Conservation (phyloP, 2,888 invertebrate genomes). For the Ormia ochracea region DNA sequence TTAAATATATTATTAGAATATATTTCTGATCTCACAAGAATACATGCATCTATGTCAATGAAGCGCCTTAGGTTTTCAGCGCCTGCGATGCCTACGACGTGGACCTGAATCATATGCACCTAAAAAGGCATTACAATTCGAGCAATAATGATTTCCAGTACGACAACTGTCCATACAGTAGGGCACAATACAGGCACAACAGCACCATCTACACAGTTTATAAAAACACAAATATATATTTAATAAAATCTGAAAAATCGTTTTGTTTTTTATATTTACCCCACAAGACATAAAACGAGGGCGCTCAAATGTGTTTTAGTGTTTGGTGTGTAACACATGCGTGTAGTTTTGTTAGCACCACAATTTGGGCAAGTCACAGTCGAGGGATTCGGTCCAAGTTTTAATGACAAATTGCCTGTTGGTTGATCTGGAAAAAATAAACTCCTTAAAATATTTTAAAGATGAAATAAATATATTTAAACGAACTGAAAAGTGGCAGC, state of each 20-base stretch:
- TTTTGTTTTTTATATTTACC: constrained; percentile 65
- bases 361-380: constrained; percentile 72
- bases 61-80: not conserved
- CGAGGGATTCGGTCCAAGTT: constrained; percentile 73
- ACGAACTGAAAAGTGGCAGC: no score
- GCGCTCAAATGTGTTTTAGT: constrained; percentile 72
- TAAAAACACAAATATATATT: not conserved
- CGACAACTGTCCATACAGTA: constrained; percentile 76
- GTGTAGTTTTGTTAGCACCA: constrained; percentile 71
- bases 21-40: not conserved
- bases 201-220: constrained; percentile 70
- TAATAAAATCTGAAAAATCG: not conserved
- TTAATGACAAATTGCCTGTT: constrained; percentile 27
- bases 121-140: constrained; percentile 73
- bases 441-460: no score
- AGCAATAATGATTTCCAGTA: constrained; percentile 74
- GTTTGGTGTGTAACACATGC: constrained; percentile 73
- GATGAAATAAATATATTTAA: no score
- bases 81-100: constrained; percentile 5
- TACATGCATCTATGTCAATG: not conserved
- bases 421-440: constrained; percentile 49
- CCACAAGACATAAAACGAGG: constrained; percentile 71
- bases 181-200: constrained; percentile 74
- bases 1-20: no score
- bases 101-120: constrained; percentile 70